Evolutionary conservation across 2,888 invertebrate species (phyloP).

Genomic region (Drosophila paranaensis): DNA sequence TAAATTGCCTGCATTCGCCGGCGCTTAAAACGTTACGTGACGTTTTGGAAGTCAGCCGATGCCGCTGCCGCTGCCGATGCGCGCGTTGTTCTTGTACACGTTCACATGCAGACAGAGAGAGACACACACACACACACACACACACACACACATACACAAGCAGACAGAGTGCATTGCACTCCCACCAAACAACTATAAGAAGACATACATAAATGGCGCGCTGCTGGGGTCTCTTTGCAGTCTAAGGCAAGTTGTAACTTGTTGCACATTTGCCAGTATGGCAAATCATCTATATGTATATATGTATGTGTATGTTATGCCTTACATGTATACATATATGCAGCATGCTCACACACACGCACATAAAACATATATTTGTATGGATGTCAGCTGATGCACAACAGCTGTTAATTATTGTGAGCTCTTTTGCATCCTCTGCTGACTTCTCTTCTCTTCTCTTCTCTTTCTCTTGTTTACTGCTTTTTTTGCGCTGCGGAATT

Average conservation of each 20-base stretch:
- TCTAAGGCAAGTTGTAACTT: slow-evolving; percentile 25
- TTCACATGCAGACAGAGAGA: slow-evolving; percentile 29
- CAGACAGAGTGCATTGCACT: slow-evolving; percentile 51
- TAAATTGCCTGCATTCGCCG: slow-evolving; percentile 40
- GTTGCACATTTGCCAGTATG: slow-evolving; percentile 16
- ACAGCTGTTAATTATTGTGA: slow-evolving; percentile 31
- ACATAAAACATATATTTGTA: not conserved
- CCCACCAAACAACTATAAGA: slow-evolving; percentile 17
- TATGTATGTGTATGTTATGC: not conserved
- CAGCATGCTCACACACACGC: no score
- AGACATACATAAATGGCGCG: slow-evolving; percentile 22
- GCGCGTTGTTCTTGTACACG: slow-evolving; percentile 61
- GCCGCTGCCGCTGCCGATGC: slow-evolving; percentile 18
- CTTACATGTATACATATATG: not conserved
- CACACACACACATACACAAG: slow-evolving; percentile 20
- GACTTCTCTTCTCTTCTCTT: not conserved
- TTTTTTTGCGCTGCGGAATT: not conserved
- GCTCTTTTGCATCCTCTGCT: not conserved
- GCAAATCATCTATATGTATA: not conserved
- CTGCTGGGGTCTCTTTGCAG: slow-evolving; percentile 30
- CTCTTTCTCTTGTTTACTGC: not conserved
- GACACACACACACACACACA: slow-evolving; percentile 26
- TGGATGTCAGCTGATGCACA: slow-evolving; percentile 32
- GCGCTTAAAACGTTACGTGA: slow-evolving; percentile 62
- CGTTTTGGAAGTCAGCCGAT: slow-evolving; percentile 57